phyloP scores from a whole-genome alignment of 2,797 vertebrate genomes.

The Manis javanica region DNA sequence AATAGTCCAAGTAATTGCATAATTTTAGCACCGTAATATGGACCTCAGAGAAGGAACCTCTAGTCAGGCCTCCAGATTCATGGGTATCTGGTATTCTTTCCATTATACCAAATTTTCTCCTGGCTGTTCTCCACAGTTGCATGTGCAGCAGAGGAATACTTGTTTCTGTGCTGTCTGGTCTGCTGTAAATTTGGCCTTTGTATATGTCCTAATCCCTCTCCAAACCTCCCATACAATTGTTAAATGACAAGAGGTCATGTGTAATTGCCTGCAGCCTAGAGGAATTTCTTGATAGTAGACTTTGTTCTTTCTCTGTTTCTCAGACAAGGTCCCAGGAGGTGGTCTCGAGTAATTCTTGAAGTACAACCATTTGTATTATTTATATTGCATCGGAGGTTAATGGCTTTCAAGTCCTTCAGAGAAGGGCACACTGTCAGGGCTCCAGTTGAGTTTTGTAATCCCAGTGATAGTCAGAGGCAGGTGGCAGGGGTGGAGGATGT shows the following conservation, averaged over 20 bases:
- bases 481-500: constrained; percentile 17
- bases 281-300: background rate
- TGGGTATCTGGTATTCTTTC: background rate
- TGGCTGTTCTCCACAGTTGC: background rate
- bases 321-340: constrained; percentile 32
- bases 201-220: background rate
- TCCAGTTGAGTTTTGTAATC: constrained; percentile 11
- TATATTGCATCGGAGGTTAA: constrained; percentile 12
- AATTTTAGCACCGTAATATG: background rate
- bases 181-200: background rate
- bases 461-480: constrained; percentile 25
- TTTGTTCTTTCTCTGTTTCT: background rate
- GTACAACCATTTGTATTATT: constrained; percentile 39
- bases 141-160: background rate
- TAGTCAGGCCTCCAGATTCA: background rate
- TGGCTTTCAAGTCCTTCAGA: constrained; percentile 48
- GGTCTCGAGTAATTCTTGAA: constrained; percentile 15
- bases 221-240: background rate
- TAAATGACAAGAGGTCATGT: background rate
- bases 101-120: background rate
- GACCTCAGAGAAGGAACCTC: background rate
- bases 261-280: background rate
- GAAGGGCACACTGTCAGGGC: background rate
- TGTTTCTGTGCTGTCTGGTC: background rate
- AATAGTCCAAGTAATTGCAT: background rate